Conservation (phyloP, 2,113 vertebrate genomes). For the Oryzias melastigma region DNA sequence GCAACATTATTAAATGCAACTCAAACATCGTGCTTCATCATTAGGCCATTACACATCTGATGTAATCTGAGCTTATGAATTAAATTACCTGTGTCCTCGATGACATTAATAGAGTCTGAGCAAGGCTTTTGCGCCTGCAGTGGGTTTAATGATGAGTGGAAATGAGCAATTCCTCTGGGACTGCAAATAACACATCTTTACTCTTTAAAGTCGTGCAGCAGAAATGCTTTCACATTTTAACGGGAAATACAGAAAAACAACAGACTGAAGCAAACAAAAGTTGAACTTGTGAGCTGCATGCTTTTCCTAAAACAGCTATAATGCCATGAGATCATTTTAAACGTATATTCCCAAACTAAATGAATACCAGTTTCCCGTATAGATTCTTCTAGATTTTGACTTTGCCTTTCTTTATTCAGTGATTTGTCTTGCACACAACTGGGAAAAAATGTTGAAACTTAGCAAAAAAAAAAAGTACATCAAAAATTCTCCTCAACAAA, state of each 20-base stretch:
- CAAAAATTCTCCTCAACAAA: constrained; percentile 21
- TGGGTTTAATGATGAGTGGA: constrained; percentile 40
- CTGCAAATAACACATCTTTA: constrained; percentile 48
- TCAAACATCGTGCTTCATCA: constrained; percentile 73
- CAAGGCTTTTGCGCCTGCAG: constrained; percentile 39
- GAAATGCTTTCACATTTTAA: constrained; percentile 13
- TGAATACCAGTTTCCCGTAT: no score
- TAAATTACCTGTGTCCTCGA: constrained; percentile 73
- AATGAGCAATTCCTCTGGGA: constrained; percentile 51
- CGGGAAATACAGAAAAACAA: constrained; percentile 5
- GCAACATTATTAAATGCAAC: constrained; percentile 63
- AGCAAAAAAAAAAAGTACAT: constrained; percentile 3
- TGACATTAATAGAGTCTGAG: constrained; percentile 69
- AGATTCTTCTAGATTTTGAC: not conserved
- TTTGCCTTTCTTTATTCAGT: not conserved
- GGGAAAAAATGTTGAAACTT: constrained; percentile 12
- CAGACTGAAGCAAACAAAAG: not conserved
- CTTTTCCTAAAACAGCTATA: no score
- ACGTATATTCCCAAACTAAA: no score
- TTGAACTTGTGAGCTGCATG: not conserved
- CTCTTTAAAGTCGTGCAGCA: constrained; percentile 34
- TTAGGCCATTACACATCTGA: constrained; percentile 61
- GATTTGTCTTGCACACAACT: constrained; percentile 9
- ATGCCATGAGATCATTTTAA: no score
- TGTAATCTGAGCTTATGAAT: constrained; percentile 72